Evolutionary conservation across 1,140 invertebrate species (phyloP), one percentile per base, ranked within the genome.

Genomic region (Cydia pomonella): DNA sequence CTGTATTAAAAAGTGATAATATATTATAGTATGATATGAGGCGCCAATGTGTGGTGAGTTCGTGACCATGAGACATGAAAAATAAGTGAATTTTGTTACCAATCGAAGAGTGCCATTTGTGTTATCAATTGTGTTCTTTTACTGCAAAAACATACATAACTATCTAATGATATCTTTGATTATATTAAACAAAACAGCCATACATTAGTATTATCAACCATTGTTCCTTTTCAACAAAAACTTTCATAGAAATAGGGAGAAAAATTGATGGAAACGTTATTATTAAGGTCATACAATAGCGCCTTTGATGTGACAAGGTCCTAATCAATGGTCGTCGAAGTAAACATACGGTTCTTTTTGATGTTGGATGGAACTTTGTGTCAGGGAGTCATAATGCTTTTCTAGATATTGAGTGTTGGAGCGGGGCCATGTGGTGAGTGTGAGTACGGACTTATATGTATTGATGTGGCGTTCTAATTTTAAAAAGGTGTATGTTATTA

Each of bases 261-360:
- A 87, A 87, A 86, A 85, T 80, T 83, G 77, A 83, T 80, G 84
- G 78, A 86, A 87, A 89, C 85, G 82, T 86, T 71, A 72, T 79
- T 82, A 87, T 85, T 85, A 80, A 79, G 81, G 79, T 84, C 82
- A 78, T 77, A 90, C 89, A 91, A 91, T 90, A 72, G 83, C 69
- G 78, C 75, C 87, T 90, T 91, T 91, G 89, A 91, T 90, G 88
- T 90, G 88, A 90, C 89, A 87, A 78, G 82, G 81, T 79, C 79
- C 78, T 87, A 89, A 87, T 90, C 86, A 89, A 91, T 84, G 84
- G 80, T 73, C 81, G 79, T 80, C 78, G 79, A 78, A 73, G 81
- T 78, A 85, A 85, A 87, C 79, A 77, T 78, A 81, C 75, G 77
- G 77, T 29, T 78, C 83, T 84, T 85, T 89, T 89, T 86, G 87